A percentile compares a stretch with the other conserved stretches of the same genome.
These are phyloP conservation scores for Syncerus caffer DNA, from an alignment of 2,797 vertebrate species.

Conservation along the genomic window DNA sequence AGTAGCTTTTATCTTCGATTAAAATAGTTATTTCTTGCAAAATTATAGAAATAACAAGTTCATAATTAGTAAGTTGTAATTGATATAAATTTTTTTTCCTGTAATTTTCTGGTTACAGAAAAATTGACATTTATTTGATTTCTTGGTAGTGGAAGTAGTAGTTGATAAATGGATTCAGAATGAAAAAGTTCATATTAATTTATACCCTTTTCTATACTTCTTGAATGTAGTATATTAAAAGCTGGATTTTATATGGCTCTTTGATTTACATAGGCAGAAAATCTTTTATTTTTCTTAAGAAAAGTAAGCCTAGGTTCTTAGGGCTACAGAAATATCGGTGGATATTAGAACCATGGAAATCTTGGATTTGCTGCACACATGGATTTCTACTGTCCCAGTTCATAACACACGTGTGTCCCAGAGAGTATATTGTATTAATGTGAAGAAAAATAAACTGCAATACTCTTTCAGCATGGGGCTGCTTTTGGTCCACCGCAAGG, in stretches of 20 bases:
- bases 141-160: slow-evolving; percentile 21
- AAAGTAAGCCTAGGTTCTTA: slow-evolving; percentile 62
- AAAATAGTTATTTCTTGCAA: background rate
- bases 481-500: slow-evolving; percentile 92
- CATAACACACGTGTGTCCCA: slow-evolving; percentile 76
- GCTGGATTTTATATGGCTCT: slow-evolving; percentile 40
- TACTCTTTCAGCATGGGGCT: slow-evolving; percentile 93
- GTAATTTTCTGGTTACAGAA: slow-evolving; percentile 23
- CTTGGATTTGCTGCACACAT: slow-evolving; percentile 80
- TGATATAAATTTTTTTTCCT: slow-evolving; percentile 16
- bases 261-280: slow-evolving; percentile 42
- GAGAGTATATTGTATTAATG: slow-evolving; percentile 75
- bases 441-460: slow-evolving; percentile 88
- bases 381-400: slow-evolving; percentile 83
- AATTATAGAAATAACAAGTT: slow-evolving; percentile 37
- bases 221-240: slow-evolving; percentile 42
- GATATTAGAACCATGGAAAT: slow-evolving; percentile 75
- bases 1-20: slow-evolving; percentile 33
- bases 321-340: slow-evolving; percentile 65
- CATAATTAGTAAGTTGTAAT: slow-evolving; percentile 23
- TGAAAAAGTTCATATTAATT: slow-evolving; percentile 6
- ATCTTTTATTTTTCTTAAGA: slow-evolving; percentile 42
- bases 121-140: slow-evolving; percentile 7
- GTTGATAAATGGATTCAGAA: slow-evolving; percentile 43
- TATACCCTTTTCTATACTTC: slow-evolving; percentile 18